phyloP scores from a whole-genome alignment of 2,888 invertebrate genomes.

The Metallyticus violacea region DNA sequence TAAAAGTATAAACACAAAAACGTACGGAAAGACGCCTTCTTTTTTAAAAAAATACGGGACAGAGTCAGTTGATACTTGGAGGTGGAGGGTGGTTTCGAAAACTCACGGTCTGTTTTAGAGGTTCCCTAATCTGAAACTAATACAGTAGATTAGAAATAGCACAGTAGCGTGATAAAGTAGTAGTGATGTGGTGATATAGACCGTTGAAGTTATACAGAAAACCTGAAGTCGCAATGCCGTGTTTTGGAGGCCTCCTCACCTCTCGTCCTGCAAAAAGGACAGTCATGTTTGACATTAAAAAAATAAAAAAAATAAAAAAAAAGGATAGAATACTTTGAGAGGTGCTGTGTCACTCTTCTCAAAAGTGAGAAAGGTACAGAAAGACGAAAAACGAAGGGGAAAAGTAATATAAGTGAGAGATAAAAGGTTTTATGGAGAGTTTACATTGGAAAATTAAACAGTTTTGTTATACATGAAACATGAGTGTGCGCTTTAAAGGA shows the following conservation, averaged over 20 bases:
- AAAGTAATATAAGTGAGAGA: constrained; percentile 6
- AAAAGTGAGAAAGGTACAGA: background rate
- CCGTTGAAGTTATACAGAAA: constrained; percentile 8
- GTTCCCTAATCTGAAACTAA: constrained; percentile 25
- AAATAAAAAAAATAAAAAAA: background rate
- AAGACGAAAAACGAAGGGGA: background rate
- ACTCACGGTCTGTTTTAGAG: constrained; percentile 23
- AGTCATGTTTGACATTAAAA: constrained; percentile 13
- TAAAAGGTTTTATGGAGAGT: constrained; percentile 20
- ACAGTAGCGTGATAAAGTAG: background rate
- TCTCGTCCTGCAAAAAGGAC: constrained; percentile 24
- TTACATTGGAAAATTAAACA: constrained; percentile 28
- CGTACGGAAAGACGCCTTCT: constrained; percentile 28
- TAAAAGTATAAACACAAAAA: constrained; percentile 30
- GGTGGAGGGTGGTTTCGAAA: constrained; percentile 47
- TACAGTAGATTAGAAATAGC: background rate
- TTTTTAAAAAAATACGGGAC: constrained; percentile 47
- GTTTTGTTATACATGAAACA: background rate
- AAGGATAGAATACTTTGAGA: constrained; percentile 10
- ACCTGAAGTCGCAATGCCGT: constrained; percentile 4
- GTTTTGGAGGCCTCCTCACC: background rate
- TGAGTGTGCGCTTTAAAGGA: background rate
- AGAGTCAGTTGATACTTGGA: constrained; percentile 58
- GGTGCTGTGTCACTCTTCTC: constrained; percentile 11
- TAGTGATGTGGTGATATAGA: background rate